These are phyloP conservation scores for Chrysaora quinquecirrha DNA, from an alignment of 30 jellyfish, hydroid and myxozoan species.

Conservation along the genomic window DNA sequence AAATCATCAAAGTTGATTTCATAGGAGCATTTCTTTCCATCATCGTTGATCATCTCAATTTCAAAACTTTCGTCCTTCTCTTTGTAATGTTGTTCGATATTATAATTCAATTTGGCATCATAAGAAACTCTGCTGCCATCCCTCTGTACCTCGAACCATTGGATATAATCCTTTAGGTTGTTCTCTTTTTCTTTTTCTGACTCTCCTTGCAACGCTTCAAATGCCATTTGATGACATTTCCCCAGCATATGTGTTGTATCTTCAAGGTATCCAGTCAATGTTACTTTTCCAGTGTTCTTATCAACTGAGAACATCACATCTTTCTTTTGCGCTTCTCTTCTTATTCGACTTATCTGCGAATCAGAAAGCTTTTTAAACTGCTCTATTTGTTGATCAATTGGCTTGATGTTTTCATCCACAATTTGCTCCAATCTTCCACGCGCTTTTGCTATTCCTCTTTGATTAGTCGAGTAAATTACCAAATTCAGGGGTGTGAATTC, in stretches of 20 bases:
- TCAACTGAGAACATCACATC: slow-evolving; percentile 33
- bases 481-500: neutral
- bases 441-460: neutral
- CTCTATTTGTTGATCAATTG: neutral
- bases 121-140: slow-evolving; percentile 1
- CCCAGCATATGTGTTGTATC: neutral
- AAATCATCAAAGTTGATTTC: neutral
- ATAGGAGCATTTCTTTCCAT: neutral
- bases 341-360: neutral
- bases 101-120: slow-evolving; percentile 23
- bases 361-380: neutral
- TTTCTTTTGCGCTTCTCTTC: neutral
- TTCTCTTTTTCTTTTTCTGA: slow-evolving; percentile 17
- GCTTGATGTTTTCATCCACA: slow-evolving; percentile 18
- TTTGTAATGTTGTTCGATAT: slow-evolving; percentile 4
- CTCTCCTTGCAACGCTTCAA: neutral
- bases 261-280: slow-evolving; percentile 8
- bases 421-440: neutral
- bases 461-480: neutral
- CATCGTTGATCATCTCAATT: slow-evolving; percentile 15
- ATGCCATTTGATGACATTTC: neutral
- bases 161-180: slow-evolving; percentile 17
- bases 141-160: slow-evolving; percentile 31
- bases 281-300: slow-evolving; percentile 9
- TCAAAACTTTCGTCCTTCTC: neutral